Evolutionary conservation across 2,888 invertebrate species (phyloP).

Genomic region (Camponotus fellah): DNA sequence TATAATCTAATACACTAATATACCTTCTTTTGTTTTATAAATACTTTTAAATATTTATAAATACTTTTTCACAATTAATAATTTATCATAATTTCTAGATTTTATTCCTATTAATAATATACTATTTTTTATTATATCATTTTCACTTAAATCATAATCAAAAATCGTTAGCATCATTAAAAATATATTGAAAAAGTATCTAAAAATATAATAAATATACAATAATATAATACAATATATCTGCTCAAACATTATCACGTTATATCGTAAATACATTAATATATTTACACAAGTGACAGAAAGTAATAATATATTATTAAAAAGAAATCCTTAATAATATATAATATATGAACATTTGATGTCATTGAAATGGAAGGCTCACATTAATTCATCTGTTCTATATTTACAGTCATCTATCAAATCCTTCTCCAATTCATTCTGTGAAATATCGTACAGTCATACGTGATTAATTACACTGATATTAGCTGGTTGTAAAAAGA

Average conservation of each 20-base stretch:
- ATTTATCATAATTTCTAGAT: not conserved
- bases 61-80: not conserved
- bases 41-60: not conserved
- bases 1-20: not conserved
- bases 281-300: not conserved
- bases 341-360: not conserved
- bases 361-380: not conserved
- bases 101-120: not conserved
- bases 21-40: not conserved
- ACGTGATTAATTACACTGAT: not conserved
- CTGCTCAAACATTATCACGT: not conserved
- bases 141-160: not conserved
- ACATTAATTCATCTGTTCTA: conserved; percentile 1
- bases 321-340: not conserved
- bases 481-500: conserved; percentile 9
- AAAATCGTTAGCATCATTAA: too few relatives aligned
- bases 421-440: not conserved
- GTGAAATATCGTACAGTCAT: conserved; percentile 16
- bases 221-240: not conserved
- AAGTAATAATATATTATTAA: conserved; percentile 1
- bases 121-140: not conserved
- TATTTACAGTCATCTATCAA: not conserved
- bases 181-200: not conserved
- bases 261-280: not conserved
- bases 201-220: not conserved